Percentiles rank a stretch among this genome's conserved stretches.
Conservation (phyloP, 2,888 invertebrate species). For the Sclerodermus sp. region DNA sequence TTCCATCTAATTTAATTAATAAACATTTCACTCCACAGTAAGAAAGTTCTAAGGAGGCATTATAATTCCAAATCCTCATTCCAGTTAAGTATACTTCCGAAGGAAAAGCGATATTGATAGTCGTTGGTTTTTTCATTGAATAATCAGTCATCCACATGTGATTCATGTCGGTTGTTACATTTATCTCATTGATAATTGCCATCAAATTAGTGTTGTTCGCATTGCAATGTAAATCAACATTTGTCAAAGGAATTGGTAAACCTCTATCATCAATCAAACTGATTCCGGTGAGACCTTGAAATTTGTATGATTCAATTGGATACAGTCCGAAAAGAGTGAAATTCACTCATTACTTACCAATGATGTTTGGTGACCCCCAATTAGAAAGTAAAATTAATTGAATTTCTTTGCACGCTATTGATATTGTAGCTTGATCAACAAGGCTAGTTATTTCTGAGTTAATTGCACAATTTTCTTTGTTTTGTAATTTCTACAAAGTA, state of each 20-base stretch:
- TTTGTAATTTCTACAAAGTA: too few species aligned
- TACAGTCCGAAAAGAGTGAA: too few species aligned
- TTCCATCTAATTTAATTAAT: constrained; percentile 45
- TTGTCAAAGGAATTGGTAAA: constrained; percentile 22
- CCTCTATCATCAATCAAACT: constrained; percentile 38
- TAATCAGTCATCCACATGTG: constrained; percentile 68
- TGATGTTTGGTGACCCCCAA: constrained; percentile 66
- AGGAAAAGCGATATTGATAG: constrained; percentile 29
- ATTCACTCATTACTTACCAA: constrained; percentile 55
- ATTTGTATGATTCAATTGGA: too few species aligned
- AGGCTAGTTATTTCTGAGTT: neutral
- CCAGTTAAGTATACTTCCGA: constrained; percentile 56
- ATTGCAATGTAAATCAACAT: constrained; percentile 28
- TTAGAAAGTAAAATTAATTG: constrained; percentile 65
- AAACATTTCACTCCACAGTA: constrained; percentile 65
- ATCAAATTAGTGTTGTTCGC: constrained; percentile 53
- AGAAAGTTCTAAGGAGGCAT: constrained; percentile 70
- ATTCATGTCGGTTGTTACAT: constrained; percentile 68
- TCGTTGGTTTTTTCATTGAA: constrained; percentile 24
- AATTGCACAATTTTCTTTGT: neutral
- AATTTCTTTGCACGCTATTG: constrained; percentile 54
- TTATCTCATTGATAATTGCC: constrained; percentile 69
- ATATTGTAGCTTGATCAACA: constrained; percentile 22
- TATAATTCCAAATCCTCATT: constrained; percentile 81
- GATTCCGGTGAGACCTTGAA: constrained; percentile 41